phyloP scores from a whole-genome alignment of 2,888 invertebrate species.

The Papilio elwesi region DNA sequence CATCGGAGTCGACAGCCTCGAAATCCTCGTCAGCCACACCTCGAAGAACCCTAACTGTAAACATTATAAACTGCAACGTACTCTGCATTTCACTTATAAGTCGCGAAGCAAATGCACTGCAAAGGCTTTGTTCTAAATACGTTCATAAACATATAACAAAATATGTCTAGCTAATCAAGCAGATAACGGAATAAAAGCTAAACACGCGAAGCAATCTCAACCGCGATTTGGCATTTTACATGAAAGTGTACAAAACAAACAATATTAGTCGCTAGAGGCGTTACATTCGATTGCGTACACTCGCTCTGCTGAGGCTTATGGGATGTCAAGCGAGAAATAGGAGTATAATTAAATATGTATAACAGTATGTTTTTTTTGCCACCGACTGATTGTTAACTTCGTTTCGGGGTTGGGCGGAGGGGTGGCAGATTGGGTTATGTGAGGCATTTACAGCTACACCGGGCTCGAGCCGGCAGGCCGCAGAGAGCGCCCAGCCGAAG shows the following conservation, averaged over 20 bases:
- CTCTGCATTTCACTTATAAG: constrained; percentile 2
- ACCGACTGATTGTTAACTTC: too few species aligned
- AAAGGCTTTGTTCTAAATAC: neutral
- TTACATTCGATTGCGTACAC: neutral
- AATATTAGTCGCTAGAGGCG: neutral
- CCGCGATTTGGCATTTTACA: neutral
- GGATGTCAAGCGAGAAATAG: neutral
- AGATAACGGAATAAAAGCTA: neutral
- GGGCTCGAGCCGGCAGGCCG: too few species aligned
- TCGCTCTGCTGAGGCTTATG: neutral
- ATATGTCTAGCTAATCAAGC: neutral
- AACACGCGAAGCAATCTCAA: neutral
- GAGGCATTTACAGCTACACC: too few species aligned
- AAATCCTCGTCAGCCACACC: constrained; percentile 95
- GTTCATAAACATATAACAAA: neutral
- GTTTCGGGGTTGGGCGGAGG: too few species aligned
- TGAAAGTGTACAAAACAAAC: too few species aligned
- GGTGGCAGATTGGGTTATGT: too few species aligned
- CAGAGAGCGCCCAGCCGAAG: too few species aligned
- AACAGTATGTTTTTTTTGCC: too few species aligned
- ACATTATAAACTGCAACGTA: constrained; percentile 54
- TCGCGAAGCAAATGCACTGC: neutral
- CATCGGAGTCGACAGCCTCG: constrained; percentile 90
- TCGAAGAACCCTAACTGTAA: constrained; percentile 94
- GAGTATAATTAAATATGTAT: too few species aligned